phyloP scores from a whole-genome alignment of 2,888 invertebrate genomes.

The Synanthedon andrenaeformis region DNA sequence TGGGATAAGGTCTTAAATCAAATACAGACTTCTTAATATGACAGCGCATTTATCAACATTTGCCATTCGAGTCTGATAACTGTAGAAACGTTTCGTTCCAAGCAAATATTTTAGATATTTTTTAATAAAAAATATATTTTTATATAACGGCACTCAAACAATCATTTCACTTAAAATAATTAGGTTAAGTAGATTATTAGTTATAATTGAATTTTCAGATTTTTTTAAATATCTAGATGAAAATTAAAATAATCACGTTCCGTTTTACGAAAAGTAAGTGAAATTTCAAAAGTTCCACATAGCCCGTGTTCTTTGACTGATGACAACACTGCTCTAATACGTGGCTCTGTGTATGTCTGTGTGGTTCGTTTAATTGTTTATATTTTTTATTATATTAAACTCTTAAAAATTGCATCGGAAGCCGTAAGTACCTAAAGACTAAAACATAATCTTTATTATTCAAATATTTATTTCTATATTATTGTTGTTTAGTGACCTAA shows the following conservation, averaged over 20 bases:
- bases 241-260: conserved; percentile 4
- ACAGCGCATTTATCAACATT: background rate
- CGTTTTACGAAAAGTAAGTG: conserved; percentile 5
- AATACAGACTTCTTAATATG: background rate
- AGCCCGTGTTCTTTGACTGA: conserved; percentile 30
- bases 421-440: conserved; percentile 43
- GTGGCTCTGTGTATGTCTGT: conserved; percentile 52
- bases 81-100: background rate
- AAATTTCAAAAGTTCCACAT: conserved; percentile 66
- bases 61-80: background rate
- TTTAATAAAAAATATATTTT: background rate
- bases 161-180: too few relatives aligned
- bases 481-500: conserved; percentile 10
- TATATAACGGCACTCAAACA: background rate
- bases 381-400: conserved; percentile 55
- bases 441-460: conserved; percentile 6
- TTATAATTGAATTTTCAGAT: too few relatives aligned
- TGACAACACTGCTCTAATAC: conserved; percentile 64
- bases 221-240: background rate
- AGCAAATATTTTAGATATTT: background rate
- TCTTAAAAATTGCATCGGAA: conserved; percentile 27
- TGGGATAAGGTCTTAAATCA: background rate
- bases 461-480: conserved; percentile 9
- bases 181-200: too few relatives aligned
- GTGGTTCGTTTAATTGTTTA: conserved; percentile 55